A percentile compares a stretch with the other conserved stretches of the same genome.
Conservation (phyloP, 2,888 invertebrate genomes). For the Pycnomerus fuliginosus region DNA sequence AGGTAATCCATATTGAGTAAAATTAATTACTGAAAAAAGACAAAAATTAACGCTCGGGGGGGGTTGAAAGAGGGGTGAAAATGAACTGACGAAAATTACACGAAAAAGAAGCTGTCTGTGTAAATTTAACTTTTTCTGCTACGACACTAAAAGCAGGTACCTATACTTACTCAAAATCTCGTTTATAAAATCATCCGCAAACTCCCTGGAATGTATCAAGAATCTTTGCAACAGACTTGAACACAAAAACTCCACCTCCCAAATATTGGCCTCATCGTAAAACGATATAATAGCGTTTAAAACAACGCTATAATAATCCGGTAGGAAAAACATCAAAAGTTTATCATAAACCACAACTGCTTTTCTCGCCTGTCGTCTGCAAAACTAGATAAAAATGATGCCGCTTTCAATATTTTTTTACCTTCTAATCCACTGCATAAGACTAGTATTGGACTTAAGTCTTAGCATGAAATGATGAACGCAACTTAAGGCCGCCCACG, state of each 20-base stretch:
- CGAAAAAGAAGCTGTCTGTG: no score
- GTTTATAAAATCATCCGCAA: no score
- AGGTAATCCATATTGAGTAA: no score
- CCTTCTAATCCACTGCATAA: slow-evolving; percentile 15
- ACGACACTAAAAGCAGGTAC: no score
- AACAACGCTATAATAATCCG: not conserved
- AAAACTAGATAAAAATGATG: not conserved
- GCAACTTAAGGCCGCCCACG: slow-evolving; percentile 17
- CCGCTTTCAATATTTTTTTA: not conserved
- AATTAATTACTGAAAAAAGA: no score
- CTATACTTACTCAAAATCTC: no score
- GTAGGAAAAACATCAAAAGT: slow-evolving; percentile 3
- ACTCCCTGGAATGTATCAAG: no score
- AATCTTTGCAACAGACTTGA: slow-evolving; percentile 4
- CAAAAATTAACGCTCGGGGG: no score
- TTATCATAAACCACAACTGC: slow-evolving; percentile 7
- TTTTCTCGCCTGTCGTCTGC: slow-evolving; percentile 12
- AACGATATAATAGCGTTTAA: slow-evolving; percentile 9
- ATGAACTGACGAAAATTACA: no score
- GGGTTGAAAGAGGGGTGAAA: no score
- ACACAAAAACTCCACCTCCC: slow-evolving; percentile 15
- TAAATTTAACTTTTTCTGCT: no score
- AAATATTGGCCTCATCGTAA: slow-evolving; percentile 17
- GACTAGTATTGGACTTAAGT: slow-evolving; percentile 1
- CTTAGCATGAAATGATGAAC: slow-evolving; percentile 15